phyloP scores from a whole-genome alignment of 2,888 invertebrate species.

The Nudaria mundana region DNA sequence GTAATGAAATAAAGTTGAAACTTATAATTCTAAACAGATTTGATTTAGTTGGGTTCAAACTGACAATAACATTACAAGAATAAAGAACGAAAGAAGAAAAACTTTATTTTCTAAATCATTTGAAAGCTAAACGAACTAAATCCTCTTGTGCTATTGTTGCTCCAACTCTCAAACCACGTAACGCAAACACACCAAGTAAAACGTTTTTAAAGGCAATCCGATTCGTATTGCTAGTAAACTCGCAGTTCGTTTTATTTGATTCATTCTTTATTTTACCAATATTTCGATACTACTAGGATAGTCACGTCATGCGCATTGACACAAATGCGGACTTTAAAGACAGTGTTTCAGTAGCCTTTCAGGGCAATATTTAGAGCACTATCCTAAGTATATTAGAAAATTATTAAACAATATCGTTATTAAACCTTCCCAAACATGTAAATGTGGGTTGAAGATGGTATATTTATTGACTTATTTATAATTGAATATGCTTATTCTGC shows the following conservation, averaged over 20 bases:
- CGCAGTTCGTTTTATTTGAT: constrained; percentile 10
- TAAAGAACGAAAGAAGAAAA: too few species aligned
- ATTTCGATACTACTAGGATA: too few species aligned
- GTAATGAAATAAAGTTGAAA: too few species aligned
- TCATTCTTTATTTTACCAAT: constrained; percentile 9
- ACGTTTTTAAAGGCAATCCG: constrained; percentile 19
- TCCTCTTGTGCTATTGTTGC: background rate
- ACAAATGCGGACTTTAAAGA: constrained; percentile 7
- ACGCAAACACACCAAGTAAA: constrained; percentile 14
- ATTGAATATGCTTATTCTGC: too few species aligned
- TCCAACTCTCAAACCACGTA: constrained; percentile 2
- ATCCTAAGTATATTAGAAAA: too few species aligned
- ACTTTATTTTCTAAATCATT: background rate
- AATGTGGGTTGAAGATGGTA: too few species aligned
- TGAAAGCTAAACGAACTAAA: background rate
- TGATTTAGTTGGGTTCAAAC: too few species aligned
- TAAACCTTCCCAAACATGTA: too few species aligned
- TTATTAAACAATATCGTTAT: too few species aligned
- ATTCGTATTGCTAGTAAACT: constrained; percentile 9
- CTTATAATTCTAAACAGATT: too few species aligned
- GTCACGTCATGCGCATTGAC: constrained; percentile 6
- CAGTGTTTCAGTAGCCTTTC: background rate
- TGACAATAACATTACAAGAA: too few species aligned
- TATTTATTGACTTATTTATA: too few species aligned
- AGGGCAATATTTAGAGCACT: background rate